These are phyloP conservation scores for Holocentrus rufus DNA, from an alignment of 2,797 vertebrate genomes.

Conservation along the genomic window DNA sequence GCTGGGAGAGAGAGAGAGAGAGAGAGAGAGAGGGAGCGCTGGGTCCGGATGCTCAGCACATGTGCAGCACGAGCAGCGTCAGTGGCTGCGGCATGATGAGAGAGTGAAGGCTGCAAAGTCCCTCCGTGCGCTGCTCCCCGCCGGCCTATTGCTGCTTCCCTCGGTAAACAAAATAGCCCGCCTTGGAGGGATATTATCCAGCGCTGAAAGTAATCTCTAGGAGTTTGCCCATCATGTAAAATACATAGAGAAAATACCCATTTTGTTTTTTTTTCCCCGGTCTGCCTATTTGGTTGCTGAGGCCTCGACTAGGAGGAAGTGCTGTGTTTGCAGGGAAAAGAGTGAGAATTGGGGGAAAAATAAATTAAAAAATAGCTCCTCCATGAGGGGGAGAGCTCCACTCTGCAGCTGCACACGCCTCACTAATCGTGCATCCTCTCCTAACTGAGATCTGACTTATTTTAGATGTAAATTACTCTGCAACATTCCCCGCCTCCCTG, in stretches of 20 bases:
- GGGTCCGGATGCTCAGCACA: constrained; percentile 21
- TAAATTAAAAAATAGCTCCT: constrained; percentile 14
- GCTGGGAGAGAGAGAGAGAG: background rate
- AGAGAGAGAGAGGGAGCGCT: background rate
- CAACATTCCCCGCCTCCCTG: constrained; percentile 44
- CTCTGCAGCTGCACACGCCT: constrained; percentile 72
- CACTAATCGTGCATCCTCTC: constrained; percentile 70
- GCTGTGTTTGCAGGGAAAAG: constrained; percentile 47
- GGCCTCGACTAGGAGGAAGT: constrained; percentile 51
- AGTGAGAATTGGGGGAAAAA: constrained; percentile 44
- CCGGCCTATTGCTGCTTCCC: background rate
- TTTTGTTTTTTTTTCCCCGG: constrained; percentile 51
- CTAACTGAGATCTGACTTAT: constrained; percentile 60
- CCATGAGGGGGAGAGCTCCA: constrained; percentile 58
- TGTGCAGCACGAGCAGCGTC: constrained; percentile 14
- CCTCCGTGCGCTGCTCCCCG: constrained; percentile 1
- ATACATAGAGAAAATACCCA: constrained; percentile 23
- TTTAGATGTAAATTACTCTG: constrained; percentile 60
- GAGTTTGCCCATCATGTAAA: constrained; percentile 21
- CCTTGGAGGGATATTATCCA: constrained; percentile 23
- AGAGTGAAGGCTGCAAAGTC: constrained; percentile 33
- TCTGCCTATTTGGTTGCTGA: constrained; percentile 53
- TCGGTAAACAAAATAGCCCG: constrained; percentile 20
- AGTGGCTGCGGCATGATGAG: constrained; percentile 16
- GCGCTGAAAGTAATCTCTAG: background rate